phyloP scores from a whole-genome alignment of 37 sponge, comb jelly and placozoan species.

The Cliona cf. orientalis region DNA sequence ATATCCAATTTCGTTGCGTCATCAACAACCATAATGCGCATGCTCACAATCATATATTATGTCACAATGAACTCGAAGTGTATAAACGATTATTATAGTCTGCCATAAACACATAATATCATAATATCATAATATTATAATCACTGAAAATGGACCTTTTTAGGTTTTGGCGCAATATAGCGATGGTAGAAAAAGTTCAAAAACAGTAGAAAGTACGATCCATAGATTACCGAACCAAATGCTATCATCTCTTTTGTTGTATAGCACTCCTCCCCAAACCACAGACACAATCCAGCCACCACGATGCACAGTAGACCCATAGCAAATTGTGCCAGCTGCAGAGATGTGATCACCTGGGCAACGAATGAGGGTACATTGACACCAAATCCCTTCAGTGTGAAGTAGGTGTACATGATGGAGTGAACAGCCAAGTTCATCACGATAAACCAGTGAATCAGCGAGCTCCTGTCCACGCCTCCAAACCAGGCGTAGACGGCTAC shows the following conservation, averaged over 20 bases:
- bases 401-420: constrained; percentile 84
- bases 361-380: constrained; percentile 33
- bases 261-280: background rate
- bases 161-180: too few relatives aligned
- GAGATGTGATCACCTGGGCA: constrained; percentile 47
- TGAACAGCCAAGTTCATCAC: constrained; percentile 74
- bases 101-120: too few relatives aligned
- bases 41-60: too few relatives aligned
- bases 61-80: too few relatives aligned
- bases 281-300: background rate
- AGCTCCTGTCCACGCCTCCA: background rate
- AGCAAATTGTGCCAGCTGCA: constrained; percentile 79
- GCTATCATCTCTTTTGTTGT: background rate
- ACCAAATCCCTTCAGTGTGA: constrained; percentile 62
- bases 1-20: too few relatives aligned
- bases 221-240: constrained; percentile 59
- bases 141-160: too few relatives aligned
- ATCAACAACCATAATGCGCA: too few relatives aligned
- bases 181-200: constrained; percentile 70
- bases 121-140: too few relatives aligned
- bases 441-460: constrained; percentile 50
- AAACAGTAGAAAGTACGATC: constrained; percentile 74
- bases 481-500: constrained; percentile 55
- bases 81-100: too few relatives aligned
- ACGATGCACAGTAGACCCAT: constrained; percentile 40